These are phyloP conservation scores for Phenganax subtilis DNA, from an alignment of 92 coral and sea anemone species.

Conservation along the genomic window DNA sequence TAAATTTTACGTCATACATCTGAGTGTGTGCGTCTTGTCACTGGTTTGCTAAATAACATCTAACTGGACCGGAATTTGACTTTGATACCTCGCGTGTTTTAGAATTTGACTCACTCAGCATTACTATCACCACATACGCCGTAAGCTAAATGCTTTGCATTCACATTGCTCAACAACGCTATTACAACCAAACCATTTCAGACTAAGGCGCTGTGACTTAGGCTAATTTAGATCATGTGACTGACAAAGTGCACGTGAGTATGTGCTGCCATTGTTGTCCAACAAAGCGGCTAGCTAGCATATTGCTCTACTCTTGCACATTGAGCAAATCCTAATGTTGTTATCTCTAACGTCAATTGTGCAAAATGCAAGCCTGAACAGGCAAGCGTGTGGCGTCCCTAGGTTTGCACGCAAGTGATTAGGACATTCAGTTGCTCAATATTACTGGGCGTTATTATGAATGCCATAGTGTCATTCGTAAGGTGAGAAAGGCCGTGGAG, in stretches of 20 bases:
- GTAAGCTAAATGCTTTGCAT: conserved; percentile 19
- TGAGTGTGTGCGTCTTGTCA: too few species aligned
- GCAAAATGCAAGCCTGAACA: too few species aligned
- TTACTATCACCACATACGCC: neutral
- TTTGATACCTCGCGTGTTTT: neutral
- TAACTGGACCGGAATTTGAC: neutral
- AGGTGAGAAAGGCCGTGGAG: neutral
- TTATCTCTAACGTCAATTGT: too few species aligned
- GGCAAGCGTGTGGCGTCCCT: too few species aligned
- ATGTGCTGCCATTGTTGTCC: too few species aligned
- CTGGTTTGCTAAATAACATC: neutral
- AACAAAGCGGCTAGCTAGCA: too few species aligned
- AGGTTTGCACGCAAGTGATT: too few species aligned
- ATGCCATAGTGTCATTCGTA: neutral
- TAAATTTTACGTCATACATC: too few species aligned
- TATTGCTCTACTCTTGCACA: too few species aligned
- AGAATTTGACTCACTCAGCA: neutral
- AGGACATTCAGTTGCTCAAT: neutral
- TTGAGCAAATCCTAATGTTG: too few species aligned
- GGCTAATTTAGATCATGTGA: conserved; percentile 17
- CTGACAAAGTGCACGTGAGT: neutral
- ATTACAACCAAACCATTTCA: neutral
- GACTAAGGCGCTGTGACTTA: neutral
- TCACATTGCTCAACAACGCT: conserved; percentile 1
- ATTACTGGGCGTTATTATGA: neutral